Evolutionary conservation across 2,888 invertebrate species (phyloP).

Genomic region (Melipona bicolor): DNA sequence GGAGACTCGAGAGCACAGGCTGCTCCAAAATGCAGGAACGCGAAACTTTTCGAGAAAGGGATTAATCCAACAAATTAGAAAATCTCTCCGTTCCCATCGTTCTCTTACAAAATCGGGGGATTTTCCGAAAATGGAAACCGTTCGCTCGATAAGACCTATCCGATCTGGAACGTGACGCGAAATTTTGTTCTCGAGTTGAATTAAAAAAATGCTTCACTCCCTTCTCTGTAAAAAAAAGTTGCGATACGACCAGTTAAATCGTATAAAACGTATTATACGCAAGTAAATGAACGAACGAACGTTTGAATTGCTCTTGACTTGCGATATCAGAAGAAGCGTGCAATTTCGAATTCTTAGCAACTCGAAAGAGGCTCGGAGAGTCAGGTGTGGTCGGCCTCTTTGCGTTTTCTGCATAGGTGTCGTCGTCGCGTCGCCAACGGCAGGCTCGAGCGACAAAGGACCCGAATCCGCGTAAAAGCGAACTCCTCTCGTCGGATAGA

Average conservation of each 20-base stretch:
- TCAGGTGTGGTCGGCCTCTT: slow-evolving; percentile 77
- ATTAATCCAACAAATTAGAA: slow-evolving; percentile 64
- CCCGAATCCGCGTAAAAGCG: slow-evolving; percentile 81
- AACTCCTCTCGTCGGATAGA: slow-evolving; percentile 77
- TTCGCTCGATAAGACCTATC: neutral
- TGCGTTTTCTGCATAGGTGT: slow-evolving; percentile 71
- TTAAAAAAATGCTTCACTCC: neutral
- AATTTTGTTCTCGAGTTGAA: no score
- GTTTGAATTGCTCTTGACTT: no score
- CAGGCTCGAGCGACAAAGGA: slow-evolving; percentile 76
- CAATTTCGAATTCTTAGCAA: slow-evolving; percentile 61
- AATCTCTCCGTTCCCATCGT: slow-evolving; percentile 1
- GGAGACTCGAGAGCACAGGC: slow-evolving; percentile 66
- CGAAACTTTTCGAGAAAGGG: slow-evolving; percentile 12
- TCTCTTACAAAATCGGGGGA: neutral
- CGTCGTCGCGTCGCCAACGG: slow-evolving; percentile 68
- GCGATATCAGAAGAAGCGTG: neutral
- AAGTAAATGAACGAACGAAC: neutral
- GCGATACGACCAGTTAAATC: neutral
- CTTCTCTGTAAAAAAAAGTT: neutral
- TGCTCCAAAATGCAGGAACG: slow-evolving; percentile 38
- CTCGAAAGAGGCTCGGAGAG: slow-evolving; percentile 62
- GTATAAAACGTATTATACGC: neutral
- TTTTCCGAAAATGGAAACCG: neutral
- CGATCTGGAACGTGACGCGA: no score